Base-by-base conservation (phyloP, 2,888 invertebrate species). In the Clistopyga incitator region DNA sequence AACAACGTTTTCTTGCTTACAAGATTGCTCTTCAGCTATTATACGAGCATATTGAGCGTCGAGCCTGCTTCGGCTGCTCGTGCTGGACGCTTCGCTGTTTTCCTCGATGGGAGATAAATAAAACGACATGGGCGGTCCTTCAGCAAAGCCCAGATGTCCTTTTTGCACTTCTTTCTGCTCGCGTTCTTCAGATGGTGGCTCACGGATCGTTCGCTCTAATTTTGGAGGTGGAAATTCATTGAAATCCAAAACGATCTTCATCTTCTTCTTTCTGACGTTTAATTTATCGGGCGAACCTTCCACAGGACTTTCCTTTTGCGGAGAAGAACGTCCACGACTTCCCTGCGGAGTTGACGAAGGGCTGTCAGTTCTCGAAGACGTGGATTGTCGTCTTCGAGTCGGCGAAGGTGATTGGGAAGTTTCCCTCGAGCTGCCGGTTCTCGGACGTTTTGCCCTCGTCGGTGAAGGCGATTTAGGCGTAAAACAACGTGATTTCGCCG, bases 71-170 rank as follows among this genome's bases (percentile, higher is more conserved):
- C 90, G 88, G 82, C 94, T 94, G 79, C 94, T 93, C 82, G 94
- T 94, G 84, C 93, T 93, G 6, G 94, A 94, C 0, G 94, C 94
- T 89, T 95, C 95, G 83, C 95, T 95, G 84, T 94, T 94, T 89
- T 95, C 95, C 89, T 95, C 94, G 59, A 95, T 95, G 0, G 95
- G 95, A 0, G 95, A 95, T 64, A 95, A 88, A 84, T 92, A 91
- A 82, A 92, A 92, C 61, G 90, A 90, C 61, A 87, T 87, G 1
- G 86, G 77, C 10, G 85, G 84, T 2, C 82, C 68, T 54, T 90
- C 87, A 11, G 84, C 50, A 23, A 84, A 84, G 29, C 77, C 81
- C n/a, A 68, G 29, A 81, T 81, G 75, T 34, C 56, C 72, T 52
- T 79, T 83, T 50, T 59, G 78, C 1, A 87, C 75, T 0, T 85